Base-by-base conservation (phyloP, 2,113 vertebrate species). In the Lepus europaeus region DNA sequence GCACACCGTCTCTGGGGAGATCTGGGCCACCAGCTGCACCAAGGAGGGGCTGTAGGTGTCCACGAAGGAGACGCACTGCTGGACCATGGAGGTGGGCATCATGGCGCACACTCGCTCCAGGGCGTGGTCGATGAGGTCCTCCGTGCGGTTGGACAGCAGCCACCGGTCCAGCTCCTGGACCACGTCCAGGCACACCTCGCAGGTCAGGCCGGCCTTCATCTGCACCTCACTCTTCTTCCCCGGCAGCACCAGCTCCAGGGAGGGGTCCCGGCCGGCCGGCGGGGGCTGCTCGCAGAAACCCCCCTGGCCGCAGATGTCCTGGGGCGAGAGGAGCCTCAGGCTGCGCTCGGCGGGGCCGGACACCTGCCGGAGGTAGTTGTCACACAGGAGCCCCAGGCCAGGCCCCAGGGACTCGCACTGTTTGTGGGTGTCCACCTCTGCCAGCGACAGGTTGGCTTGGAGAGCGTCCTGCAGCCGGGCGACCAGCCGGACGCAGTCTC, bases 11-110 rank as follows among this genome's bases (percentile, higher is more conserved):
- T 94, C 70, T 0, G 93, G 95, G 12, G 74, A 12, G 70, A 93
- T 5, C 3, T 23, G 23, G 79, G 56, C 45, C 39, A 87, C 33
- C 0, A 95, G 19, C 25, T 95, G 3, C 39, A 95, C 29, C 89
- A 97, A 5, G 2, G 16, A n/a, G 13, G 93, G 81, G 53, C 77
- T 68, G 80, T 97, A 97, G 45, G 25, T 20, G 31, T 97, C 95
- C 76, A 94, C 94, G 51, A 97, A 8, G 33, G 36, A 53, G 66
- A 96, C 0, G 9, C 96, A 93, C 72, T 93, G 22, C 53, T 10
- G 81, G 17, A 9, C 12, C 0, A 94, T 7, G 6, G 87, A 16
- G 0, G 1, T 0, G 0, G 95, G 93, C 95, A 96, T 45, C 12
- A 72, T 1, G 0, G 51, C 2, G 11, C 95, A 96, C 45, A 91